These are phyloP conservation scores for Trematomus loennbergii DNA, from an alignment of 2,113 vertebrate genomes.

Conservation along the genomic window DNA sequence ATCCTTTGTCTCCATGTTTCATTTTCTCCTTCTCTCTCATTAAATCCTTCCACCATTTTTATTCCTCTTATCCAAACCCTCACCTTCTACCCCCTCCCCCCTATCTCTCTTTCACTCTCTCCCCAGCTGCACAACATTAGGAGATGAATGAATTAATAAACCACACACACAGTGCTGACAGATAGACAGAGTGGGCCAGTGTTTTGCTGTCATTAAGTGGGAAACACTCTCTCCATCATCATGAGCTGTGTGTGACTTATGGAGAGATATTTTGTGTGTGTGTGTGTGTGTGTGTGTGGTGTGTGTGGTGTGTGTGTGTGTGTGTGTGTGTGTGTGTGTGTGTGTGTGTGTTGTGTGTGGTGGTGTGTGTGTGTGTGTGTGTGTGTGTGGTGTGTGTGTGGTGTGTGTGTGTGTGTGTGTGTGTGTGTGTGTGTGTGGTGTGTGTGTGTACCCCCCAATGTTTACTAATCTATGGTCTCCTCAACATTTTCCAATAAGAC, in stretches of 20 bases:
- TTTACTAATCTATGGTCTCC: slow-evolving; percentile 19
- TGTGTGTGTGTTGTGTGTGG: neutral
- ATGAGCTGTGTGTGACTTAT: slow-evolving; percentile 60
- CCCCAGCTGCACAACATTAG: slow-evolving; percentile 77
- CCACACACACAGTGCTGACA: slow-evolving; percentile 54
- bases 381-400: slow-evolving; percentile 45
- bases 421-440: slow-evolving; percentile 30
- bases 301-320: slow-evolving; percentile 9
- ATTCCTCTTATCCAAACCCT: slow-evolving; percentile 44
- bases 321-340: slow-evolving; percentile 27
- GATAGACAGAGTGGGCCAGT: slow-evolving; percentile 63
- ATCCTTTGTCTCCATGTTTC: slow-evolving; percentile 29
- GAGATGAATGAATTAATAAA: slow-evolving; percentile 77
- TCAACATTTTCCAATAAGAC: neutral
- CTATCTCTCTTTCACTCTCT: slow-evolving; percentile 44
- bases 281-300: slow-evolving; percentile 22
- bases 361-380: neutral
- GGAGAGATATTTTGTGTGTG: slow-evolving; percentile 17
- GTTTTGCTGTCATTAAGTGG: slow-evolving; percentile 75
- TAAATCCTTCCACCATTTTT: slow-evolving; percentile 28
- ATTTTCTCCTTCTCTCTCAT: slow-evolving; percentile 24
- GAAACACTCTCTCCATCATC: slow-evolving; percentile 74
- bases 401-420: slow-evolving; percentile 24
- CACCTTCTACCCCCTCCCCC: neutral
- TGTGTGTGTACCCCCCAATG: slow-evolving; percentile 10